Evolutionary conservation across 2,888 invertebrate genomes (phyloP), one percentile per base, ranked within the genome.

Genomic region (Anoncus sp.): DNA sequence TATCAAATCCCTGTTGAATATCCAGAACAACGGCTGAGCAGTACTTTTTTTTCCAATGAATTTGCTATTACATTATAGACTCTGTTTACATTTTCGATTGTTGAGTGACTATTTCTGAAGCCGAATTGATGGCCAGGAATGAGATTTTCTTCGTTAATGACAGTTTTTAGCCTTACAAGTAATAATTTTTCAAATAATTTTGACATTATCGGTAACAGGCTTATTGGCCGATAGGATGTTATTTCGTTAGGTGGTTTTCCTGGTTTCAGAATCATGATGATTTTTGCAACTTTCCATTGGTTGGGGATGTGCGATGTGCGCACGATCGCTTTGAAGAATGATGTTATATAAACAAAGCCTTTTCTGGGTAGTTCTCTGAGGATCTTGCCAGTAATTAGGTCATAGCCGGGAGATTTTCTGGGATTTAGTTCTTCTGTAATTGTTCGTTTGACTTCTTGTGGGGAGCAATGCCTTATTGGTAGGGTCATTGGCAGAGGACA

Each of bases 361-460:
- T 53, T 53, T 27, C 2, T 53, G 10, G 53, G 53, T 35, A 59
- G 59, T 40, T 40, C 40, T 40, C 20, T 59, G 20, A 59, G 40
- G 20, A 59, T n/a, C 16, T 40, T 20, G 6, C 59, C 59, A 14
- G 59, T 59, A 12, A 59, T 59, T 22, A 59, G 40, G 27, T 59
- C 59, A 7, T 22, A 59, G 7, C 59, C 59, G 14, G 59, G 40
- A 14, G 59, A 3, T 59, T 59, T 59, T 20, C 22, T 40, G 2
- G 59, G 22, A 16, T 40, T 40, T 20, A 59, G 12, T 38, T 59
- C 40, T 20, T 40, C 40, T 38, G 12, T 2, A n/a, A 59, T 22
- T 20, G 24, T 40, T 10, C 14, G 3, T 20, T 12, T 20, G 22
- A 40, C 24, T 40, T 59, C 59, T 7, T 22, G 20, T 12, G 38